Base-by-base conservation (phyloP, 2,888 invertebrate species). In the Artemia sinica region DNA sequence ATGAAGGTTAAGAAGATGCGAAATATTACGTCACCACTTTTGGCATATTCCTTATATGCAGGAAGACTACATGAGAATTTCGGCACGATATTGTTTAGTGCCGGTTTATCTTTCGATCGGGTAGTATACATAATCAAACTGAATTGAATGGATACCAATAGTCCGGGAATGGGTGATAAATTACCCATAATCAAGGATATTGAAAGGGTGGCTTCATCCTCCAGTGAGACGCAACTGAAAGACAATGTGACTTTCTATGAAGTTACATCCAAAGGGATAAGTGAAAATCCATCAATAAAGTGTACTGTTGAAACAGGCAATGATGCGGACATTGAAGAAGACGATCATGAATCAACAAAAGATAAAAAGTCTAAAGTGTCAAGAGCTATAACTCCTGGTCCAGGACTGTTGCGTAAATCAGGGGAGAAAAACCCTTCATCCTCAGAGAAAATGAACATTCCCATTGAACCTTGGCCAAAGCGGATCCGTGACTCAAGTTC, bases 91-190 rank as follows among this genome's bases (percentile, higher is more conserved):
- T 14, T 58, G 58, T 9, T 58, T 58, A 58, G 58, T 58, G 58
- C 58, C 58, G 58, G 58, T 58, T 58, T 58, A 18, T 58, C 58
- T 58, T 58, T 58, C 9, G 10, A 58, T 58, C 58, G 58, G 58
- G 58, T 58, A 58, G 58, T 58, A 14, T 28, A 28, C 4, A 8
- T 8, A 58, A 58, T 58, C 58, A 58, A 58, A 8, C 18, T 58
- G 18, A 58, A n/a, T 8, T 8, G 58, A 8, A 58, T 58, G 58
- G 58, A 58, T 58, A 58, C 18, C 9, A 18, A 58, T 10, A 58
- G 14, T 58, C 58, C 58, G 8, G 58, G 58, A 18, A 58, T 18
- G 9, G 58, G 14, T n/a, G 58, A 58, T 14, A 58, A 58, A 18
- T 18, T 10, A 18, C 58, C 58, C 58, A 18, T 58, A 9, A n/a